Percentiles rank a stretch among this genome's conserved stretches.
phyloP scores from a whole-genome alignment of 2,113 vertebrate genomes.

The Psittacus erithacus region DNA sequence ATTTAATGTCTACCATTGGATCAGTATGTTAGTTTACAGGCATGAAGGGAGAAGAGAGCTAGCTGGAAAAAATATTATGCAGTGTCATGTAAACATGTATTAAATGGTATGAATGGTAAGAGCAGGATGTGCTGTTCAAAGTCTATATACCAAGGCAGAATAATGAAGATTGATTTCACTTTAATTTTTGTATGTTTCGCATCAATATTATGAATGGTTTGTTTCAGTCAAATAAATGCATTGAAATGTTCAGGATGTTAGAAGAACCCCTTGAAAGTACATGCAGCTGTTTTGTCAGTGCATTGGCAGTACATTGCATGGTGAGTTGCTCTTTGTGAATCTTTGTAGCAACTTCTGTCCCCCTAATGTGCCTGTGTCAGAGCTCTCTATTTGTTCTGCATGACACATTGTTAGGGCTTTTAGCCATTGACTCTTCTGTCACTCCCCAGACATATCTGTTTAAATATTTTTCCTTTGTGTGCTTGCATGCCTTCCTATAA shows the following conservation, averaged over 20 bases:
- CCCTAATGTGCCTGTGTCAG: not conserved
- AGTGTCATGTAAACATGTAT: not conserved
- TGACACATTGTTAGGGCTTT: not conserved
- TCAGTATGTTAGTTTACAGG: slow-evolving; percentile 2
- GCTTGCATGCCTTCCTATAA: not conserved
- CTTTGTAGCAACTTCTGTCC: not conserved
- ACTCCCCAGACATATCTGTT: not conserved
- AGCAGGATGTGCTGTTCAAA: not conserved
- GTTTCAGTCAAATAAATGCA: not conserved
- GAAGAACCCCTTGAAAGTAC: not conserved
- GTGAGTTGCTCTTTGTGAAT: not conserved
- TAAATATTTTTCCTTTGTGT: not conserved
- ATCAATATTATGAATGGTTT: not conserved
- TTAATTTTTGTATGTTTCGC: not conserved
- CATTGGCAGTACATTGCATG: not conserved
- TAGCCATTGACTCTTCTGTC: not conserved
- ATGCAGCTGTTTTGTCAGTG: not conserved
- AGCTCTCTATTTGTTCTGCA: not conserved
- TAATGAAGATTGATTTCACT: not conserved
- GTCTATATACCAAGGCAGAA: not conserved
- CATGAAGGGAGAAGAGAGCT: not conserved
- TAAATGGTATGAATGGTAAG: not conserved
- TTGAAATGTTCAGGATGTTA: not conserved
- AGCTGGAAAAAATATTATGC: not conserved
- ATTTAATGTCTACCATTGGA: slow-evolving; percentile 1